Base-by-base conservation (phyloP, 2,113 vertebrate species). In the Setophaga kirtlandii region DNA sequence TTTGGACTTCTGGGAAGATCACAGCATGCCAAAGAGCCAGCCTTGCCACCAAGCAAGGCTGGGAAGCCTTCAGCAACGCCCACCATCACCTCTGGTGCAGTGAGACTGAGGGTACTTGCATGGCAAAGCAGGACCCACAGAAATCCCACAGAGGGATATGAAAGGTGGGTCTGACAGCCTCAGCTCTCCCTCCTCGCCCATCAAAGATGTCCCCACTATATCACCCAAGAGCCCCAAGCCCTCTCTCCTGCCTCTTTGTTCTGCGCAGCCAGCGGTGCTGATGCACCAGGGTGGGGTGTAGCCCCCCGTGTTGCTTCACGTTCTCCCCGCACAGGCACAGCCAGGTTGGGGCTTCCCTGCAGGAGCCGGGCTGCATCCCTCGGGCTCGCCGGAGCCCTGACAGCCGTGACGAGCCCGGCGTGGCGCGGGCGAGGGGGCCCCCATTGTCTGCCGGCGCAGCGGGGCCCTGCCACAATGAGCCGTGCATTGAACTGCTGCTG, bases 401-500 rank as follows among this genome's bases (percentile, higher is more conserved):
- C 89, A 95, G 94, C 96, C 81, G 27, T 92, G 91, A 90, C 84
- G 44, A 96, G 90, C 92, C 81, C 71, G n/a, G 92, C 52, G 41
- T 74, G 73, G 91, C 56, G 31, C 81, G 25, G 89, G 59, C 15
- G 20, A 94, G 93, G 93, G 93, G 95, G 91, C 90, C 92, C 88
- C 90, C 92, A 95, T 95, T 96, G 96, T 97, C 92, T 94, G 94
- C 92, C 6, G 30, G 73, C 10, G 6, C 73, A 12, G 78, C 63
- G 19, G 94, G 94, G 93, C 69, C 79, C 95, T 90, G 18, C 76
- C 31, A 97, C 96, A 96, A 97, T 87, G 74, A 94, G 93, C 68
- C 5, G 50, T 70, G 78, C 49, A 59, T 53, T 58, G 62, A 91
- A 81, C 89, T 5, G 83, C 96, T 96, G 92, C 94, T 69, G 92